Percentiles rank a stretch among this genome's conserved stretches.
phyloP scores from a whole-genome alignment of 1,140 invertebrate genomes.

The Helicorthomorpha holstii region DNA sequence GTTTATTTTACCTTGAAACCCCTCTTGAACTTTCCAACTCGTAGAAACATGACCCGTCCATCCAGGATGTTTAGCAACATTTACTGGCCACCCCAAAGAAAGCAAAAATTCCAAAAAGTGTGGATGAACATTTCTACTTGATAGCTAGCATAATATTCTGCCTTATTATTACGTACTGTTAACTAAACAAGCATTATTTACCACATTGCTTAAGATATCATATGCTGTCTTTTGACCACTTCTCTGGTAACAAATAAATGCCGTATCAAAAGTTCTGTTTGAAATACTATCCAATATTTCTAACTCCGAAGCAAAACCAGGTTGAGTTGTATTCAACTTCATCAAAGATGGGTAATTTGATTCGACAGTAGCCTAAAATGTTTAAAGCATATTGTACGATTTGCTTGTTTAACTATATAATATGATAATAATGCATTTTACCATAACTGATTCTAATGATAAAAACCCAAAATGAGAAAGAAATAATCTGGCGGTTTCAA shows the following conservation, averaged over 20 bases:
- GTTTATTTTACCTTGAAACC: neutral
- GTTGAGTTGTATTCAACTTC: constrained; percentile 51
- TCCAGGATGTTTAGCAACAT: constrained; percentile 58
- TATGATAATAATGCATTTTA: constrained; percentile 7
- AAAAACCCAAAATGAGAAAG: constrained; percentile 87
- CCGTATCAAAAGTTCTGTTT: constrained; percentile 72
- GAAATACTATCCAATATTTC: constrained; percentile 62
- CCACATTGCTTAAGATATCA: constrained; percentile 70
- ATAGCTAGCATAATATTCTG: constrained; percentile 23
- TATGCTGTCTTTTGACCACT: constrained; percentile 53
- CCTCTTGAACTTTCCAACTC: constrained; percentile 39
- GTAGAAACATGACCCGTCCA: constrained; percentile 76
- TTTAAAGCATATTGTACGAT: constrained; percentile 4
- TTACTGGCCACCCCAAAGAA: constrained; percentile 71
- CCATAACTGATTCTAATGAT: constrained; percentile 48
- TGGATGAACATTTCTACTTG: constrained; percentile 40
- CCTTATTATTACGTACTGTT: neutral
- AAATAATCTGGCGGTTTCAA: constrained; percentile 83
- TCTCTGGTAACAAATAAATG: constrained; percentile 86
- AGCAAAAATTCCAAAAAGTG: constrained; percentile 62
- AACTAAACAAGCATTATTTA: constrained; percentile 25
- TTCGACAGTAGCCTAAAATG: constrained; percentile 23
- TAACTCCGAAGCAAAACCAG: constrained; percentile 50
- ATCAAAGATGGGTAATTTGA: constrained; percentile 41
- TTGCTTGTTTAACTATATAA: neutral